A percentile compares a stretch with the other conserved stretches of the same genome.
These are phyloP conservation scores for Heliopora coerulea DNA, from an alignment of 92 coral and sea anemone genomes.

Conservation along the genomic window DNA sequence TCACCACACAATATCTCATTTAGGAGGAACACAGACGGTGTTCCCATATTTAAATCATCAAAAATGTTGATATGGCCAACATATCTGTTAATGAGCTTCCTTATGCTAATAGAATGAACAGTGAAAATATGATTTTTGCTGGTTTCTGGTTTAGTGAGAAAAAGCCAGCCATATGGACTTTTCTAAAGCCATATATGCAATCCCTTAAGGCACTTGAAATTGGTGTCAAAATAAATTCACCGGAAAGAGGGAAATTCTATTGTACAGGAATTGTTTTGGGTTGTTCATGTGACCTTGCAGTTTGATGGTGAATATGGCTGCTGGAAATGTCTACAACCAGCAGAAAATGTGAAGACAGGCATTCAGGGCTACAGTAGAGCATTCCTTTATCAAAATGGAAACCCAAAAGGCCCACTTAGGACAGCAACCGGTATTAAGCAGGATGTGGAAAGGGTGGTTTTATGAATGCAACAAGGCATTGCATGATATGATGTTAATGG, in stretches of 20 bases:
- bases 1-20: slow-evolving; percentile 55
- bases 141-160: slow-evolving; percentile 74
- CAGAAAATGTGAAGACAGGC: slow-evolving; percentile 52
- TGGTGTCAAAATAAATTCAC: slow-evolving; percentile 56
- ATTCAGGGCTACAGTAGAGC: slow-evolving; percentile 25
- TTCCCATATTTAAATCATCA: slow-evolving; percentile 74
- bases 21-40: slow-evolving; percentile 62
- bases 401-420: slow-evolving; percentile 67
- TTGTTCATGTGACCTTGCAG: slow-evolving; percentile 59
- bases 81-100: slow-evolving; percentile 60
- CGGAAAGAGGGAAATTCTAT: slow-evolving; percentile 53
- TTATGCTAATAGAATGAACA: too few species aligned
- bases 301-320: slow-evolving; percentile 68
- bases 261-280: slow-evolving; percentile 52
- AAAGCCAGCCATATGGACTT: too few species aligned
- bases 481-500: slow-evolving; percentile 24
- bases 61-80: slow-evolving; percentile 72
- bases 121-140: too few species aligned
- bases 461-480: background rate
- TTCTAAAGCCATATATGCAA: too few species aligned
- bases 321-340: slow-evolving; percentile 64
- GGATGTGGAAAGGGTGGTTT: slow-evolving; percentile 35
- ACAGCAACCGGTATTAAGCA: slow-evolving; percentile 14
- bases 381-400: slow-evolving; percentile 42
- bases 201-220: slow-evolving; percentile 52